Percentiles rank a stretch among this genome's conserved stretches.
These are phyloP conservation scores for Eupleurogrammus muticus DNA, from an alignment of 2,797 vertebrate genomes.

Conservation along the genomic window DNA sequence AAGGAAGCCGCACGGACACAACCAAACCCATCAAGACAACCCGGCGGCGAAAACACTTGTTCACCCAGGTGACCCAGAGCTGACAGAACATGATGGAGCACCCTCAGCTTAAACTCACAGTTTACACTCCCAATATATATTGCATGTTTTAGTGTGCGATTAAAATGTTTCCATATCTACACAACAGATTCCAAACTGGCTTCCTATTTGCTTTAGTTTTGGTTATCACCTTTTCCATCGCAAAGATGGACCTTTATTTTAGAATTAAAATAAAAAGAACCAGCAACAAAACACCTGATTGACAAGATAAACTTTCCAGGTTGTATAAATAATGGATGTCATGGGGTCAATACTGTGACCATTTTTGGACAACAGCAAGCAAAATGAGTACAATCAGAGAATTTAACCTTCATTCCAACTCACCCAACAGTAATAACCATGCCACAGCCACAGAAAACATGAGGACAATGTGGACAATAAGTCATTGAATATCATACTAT, in stretches of 20 bases:
- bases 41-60: slow-evolving; percentile 35
- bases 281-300: neutral
- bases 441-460: neutral
- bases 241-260: neutral
- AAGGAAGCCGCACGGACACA: slow-evolving; percentile 12
- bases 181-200: neutral
- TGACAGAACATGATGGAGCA: slow-evolving; percentile 32
- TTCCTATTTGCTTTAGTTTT: neutral
- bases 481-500: neutral
- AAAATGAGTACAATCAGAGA: too few species aligned
- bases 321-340: too few species aligned
- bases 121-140: slow-evolving; percentile 15
- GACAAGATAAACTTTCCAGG: neutral
- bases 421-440: too few species aligned
- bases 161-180: neutral
- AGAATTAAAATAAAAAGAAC: neutral
- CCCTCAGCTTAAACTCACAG: slow-evolving; percentile 27
- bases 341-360: too few species aligned
- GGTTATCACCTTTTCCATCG: neutral
- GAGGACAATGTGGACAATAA: neutral
- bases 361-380: too few species aligned
- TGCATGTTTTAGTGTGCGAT: neutral
- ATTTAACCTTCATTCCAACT: too few species aligned
- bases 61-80: slow-evolving; percentile 2
- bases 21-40: slow-evolving; percentile 29